Percentiles rank a stretch among this genome's conserved stretches.
Conservation (phyloP, 1,140 invertebrate genomes). For the Pemphigus obesinymphae region DNA sequence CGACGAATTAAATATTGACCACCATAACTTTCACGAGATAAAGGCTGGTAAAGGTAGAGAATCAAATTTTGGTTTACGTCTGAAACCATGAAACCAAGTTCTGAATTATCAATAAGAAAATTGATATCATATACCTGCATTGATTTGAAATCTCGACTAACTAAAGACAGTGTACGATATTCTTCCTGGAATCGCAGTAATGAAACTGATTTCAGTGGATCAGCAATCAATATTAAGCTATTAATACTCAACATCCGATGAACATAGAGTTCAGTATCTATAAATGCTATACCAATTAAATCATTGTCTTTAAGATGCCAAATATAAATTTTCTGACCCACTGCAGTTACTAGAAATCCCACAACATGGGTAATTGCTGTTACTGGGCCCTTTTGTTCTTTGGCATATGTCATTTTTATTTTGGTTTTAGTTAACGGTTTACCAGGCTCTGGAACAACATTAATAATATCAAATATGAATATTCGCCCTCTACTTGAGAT, state of each 20-base stretch:
- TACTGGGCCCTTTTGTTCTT: slow-evolving; percentile 98
- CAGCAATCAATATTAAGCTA: slow-evolving; percentile 89
- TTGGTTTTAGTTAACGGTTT: slow-evolving; percentile 95
- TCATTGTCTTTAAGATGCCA: slow-evolving; percentile 97
- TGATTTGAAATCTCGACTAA: slow-evolving; percentile 67
- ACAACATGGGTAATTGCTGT: slow-evolving; percentile 88
- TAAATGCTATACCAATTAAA: slow-evolving; percentile 94
- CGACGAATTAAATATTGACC: slow-evolving; percentile 86
- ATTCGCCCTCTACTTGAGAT: slow-evolving; percentile 83
- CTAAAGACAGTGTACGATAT: slow-evolving; percentile 88
- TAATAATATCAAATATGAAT: slow-evolving; percentile 44
- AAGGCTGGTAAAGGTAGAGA: slow-evolving; percentile 93
- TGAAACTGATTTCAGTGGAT: slow-evolving; percentile 94
- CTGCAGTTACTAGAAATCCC: slow-evolving; percentile 91
- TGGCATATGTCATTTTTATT: slow-evolving; percentile 92
- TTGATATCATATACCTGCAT: slow-evolving; percentile 85
- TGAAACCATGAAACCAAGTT: slow-evolving; percentile 81
- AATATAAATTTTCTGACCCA: slow-evolving; percentile 98
- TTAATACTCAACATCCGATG: slow-evolving; percentile 90
- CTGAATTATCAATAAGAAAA: slow-evolving; percentile 89
- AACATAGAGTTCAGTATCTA: slow-evolving; percentile 97
- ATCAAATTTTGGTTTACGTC: slow-evolving; percentile 90
- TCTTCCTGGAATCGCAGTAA: slow-evolving; percentile 92
- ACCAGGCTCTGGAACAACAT: slow-evolving; percentile 95
- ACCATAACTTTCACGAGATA: slow-evolving; percentile 89